phyloP scores from a whole-genome alignment of 2,113 vertebrate genomes.

The Plecotus auritus region DNA sequence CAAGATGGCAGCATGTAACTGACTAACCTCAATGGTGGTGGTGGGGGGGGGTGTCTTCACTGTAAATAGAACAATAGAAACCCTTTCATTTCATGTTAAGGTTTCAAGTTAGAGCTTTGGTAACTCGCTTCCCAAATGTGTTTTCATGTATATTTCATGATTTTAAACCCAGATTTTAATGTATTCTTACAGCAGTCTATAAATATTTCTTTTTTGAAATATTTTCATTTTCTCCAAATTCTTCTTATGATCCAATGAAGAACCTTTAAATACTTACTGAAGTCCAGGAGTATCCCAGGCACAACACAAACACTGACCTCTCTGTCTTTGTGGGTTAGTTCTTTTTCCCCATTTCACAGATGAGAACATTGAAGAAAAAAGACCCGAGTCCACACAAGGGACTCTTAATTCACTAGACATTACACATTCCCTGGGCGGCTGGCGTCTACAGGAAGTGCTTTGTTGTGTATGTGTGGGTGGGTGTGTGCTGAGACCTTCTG shows the following conservation, averaged over 20 bases:
- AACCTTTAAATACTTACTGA: background rate
- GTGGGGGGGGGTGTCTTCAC: background rate
- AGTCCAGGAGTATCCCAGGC: background rate
- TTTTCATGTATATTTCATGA: background rate
- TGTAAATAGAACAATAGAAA: constrained; percentile 67
- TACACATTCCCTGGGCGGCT: background rate
- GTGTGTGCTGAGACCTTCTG: background rate
- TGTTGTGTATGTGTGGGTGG: background rate
- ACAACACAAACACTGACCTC: background rate
- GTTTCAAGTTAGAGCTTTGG: background rate
- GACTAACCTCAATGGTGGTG: background rate
- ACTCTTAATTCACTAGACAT: background rate
- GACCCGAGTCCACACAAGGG: background rate
- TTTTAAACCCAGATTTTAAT: background rate
- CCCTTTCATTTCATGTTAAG: background rate
- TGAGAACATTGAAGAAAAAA: background rate
- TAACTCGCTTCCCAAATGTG: constrained; percentile 1
- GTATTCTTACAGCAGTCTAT: background rate
- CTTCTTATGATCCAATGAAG: background rate
- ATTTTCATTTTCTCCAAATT: constrained; percentile 8
- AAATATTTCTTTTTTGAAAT: background rate
- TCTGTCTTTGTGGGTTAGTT: background rate
- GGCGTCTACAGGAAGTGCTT: background rate
- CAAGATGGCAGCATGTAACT: constrained; percentile 82
- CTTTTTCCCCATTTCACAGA: background rate